These are phyloP conservation scores for Aptenodytes patagonicus DNA, from an alignment of 2,113 vertebrate species.

Conservation along the genomic window DNA sequence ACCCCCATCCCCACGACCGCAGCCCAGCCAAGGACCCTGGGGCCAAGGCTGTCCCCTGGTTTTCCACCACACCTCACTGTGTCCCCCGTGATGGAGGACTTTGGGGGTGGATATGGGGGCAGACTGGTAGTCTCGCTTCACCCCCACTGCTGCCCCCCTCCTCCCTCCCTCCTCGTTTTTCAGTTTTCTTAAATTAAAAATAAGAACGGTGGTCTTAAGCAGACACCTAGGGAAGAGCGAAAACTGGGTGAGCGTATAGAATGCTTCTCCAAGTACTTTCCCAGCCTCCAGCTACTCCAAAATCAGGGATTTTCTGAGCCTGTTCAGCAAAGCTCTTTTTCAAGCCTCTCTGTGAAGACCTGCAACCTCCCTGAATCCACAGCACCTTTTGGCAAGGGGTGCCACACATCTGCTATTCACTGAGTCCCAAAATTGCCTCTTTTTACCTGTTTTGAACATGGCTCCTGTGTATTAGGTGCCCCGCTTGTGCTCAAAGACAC, in stretches of 20 bases:
- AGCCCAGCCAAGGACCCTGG: neutral
- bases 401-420: neutral
- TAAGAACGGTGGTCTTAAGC: neutral
- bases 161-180: neutral
- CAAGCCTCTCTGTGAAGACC: neutral
- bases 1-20: fast-evolving
- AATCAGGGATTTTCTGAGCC: neutral
- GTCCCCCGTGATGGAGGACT: neutral
- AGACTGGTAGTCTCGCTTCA: neutral
- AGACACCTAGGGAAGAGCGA: neutral
- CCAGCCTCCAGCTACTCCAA: neutral
- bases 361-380: neutral
- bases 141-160: neutral
- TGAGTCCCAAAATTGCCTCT: neutral
- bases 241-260: neutral
- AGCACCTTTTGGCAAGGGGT: neutral
- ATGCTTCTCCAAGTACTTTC: neutral
- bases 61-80: neutral
- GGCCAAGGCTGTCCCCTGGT: neutral
- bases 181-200: neutral
- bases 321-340: neutral
- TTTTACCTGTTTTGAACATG: neutral
- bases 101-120: neutral
- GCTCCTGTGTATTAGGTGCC: neutral
- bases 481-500: neutral